These are phyloP conservation scores for Eumaeus atala DNA, from an alignment of 1,140 invertebrate species.

Conservation along the genomic window DNA sequence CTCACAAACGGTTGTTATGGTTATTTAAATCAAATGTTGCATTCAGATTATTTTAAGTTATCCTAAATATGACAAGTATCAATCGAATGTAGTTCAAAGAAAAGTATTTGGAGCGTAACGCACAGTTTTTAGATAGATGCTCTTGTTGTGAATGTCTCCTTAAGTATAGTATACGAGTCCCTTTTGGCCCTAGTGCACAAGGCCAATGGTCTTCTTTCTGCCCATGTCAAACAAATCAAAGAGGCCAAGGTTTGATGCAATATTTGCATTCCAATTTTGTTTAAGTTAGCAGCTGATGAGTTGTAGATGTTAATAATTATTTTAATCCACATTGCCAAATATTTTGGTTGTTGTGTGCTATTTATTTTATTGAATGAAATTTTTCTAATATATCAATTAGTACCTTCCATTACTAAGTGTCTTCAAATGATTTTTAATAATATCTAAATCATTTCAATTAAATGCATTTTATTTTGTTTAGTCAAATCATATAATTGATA, in stretches of 20 bases:
- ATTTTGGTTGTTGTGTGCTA: slow-evolving; percentile 73
- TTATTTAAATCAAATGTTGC: slow-evolving; percentile 67
- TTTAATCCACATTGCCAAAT: slow-evolving; percentile 69
- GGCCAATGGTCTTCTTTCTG: slow-evolving; percentile 12
- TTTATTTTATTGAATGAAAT: slow-evolving; percentile 56
- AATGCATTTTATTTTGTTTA: slow-evolving; percentile 73
- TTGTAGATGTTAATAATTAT: slow-evolving; percentile 62
- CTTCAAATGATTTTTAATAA: slow-evolving; percentile 60
- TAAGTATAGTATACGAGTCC: slow-evolving; percentile 43
- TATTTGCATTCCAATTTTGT: slow-evolving; percentile 72
- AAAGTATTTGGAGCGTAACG: slow-evolving; percentile 67
- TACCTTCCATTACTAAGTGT: slow-evolving; percentile 66
- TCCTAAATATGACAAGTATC: slow-evolving; percentile 57
- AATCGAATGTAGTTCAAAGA: slow-evolving; percentile 68
- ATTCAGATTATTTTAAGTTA: slow-evolving; percentile 69
- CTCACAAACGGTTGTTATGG: slow-evolving; percentile 67
- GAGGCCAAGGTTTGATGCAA: slow-evolving; percentile 69
- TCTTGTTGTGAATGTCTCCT: slow-evolving; percentile 54
- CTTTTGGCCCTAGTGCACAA: slow-evolving; percentile 16
- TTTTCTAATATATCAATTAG: slow-evolving; percentile 55
- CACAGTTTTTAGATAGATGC: slow-evolving; percentile 58
- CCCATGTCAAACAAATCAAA: slow-evolving; percentile 21
- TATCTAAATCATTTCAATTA: slow-evolving; percentile 68
- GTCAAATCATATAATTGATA: slow-evolving; percentile 69
- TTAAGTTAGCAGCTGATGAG: slow-evolving; percentile 60